Evolutionary conservation across 1,140 invertebrate genomes (phyloP).

Genomic region (Platyscapa corneri): DNA sequence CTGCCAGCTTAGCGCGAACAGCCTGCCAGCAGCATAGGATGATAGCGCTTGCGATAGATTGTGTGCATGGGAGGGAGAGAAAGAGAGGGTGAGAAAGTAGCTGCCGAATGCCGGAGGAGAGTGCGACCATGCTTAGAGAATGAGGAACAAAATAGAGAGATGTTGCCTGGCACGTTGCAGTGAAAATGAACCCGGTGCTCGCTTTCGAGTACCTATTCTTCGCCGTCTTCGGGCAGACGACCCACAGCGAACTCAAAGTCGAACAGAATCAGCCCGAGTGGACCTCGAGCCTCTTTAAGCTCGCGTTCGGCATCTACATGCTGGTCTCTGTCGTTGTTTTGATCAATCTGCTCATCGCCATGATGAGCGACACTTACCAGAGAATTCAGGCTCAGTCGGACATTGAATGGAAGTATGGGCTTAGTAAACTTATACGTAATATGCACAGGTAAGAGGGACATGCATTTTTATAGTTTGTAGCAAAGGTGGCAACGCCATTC

Average conservation of each 20-base stretch:
- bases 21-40: slow-evolving; percentile 17
- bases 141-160: slow-evolving; percentile 52
- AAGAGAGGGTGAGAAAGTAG: neutral
- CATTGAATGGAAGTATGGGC: slow-evolving; percentile 99
- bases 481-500: neutral
- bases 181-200: slow-evolving; percentile 89
- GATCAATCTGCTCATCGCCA: slow-evolving; percentile 99
- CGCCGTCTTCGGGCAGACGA: slow-evolving; percentile 97
- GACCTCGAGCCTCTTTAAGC: slow-evolving; percentile 88
- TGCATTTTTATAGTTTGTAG: slow-evolving; percentile 9
- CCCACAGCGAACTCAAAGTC: slow-evolving; percentile 87
- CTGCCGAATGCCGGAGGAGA: neutral
- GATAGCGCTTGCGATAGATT: neutral
- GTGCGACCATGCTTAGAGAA: neutral
- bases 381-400: slow-evolving; percentile 98
- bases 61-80: neutral
- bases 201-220: slow-evolving; percentile 98
- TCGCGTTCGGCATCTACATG: slow-evolving; percentile 96
- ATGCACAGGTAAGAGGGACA: slow-evolving; percentile 86
- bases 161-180: slow-evolving; percentile 75
- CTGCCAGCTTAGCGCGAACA: neutral
- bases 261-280: slow-evolving; percentile 79
- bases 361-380: slow-evolving; percentile 99
- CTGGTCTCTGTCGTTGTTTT: slow-evolving; percentile 98
- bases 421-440: slow-evolving; percentile 98